Evolutionary conservation across 2,888 invertebrate species (phyloP), one percentile per base, ranked within the genome.

Genomic region (Lobophora halterata): DNA sequence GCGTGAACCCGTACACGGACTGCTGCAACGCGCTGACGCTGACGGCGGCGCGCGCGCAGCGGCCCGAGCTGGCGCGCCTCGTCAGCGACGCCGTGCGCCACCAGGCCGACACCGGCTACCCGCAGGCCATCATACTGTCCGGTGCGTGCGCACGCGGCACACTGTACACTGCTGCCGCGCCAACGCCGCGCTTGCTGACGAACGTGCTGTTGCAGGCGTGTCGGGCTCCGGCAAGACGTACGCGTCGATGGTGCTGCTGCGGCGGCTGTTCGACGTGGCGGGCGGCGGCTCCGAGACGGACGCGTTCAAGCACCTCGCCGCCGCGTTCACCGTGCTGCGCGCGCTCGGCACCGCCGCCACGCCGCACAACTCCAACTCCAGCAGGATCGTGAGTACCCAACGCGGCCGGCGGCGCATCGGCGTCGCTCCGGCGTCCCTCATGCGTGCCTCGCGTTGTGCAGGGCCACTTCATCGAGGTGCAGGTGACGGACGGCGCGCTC

Each of bases 391-490:
- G 79, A 79, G 89, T 82, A 26, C 21, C 6, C 3, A 9, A 3
- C 5, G 14, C 3, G 3, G 14, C 14, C 14, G 14, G n/a, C n/a
- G n/a, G n/a, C 5, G 14, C 14, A 14, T 14, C n/a, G 14, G 14
- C 5, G 14, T 5, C 14, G 14, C 14, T 14, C 14, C 14, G 5
- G n/a, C 11, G 5, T 2, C 2, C 5, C 31, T 21, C 14, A 5
- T 17, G 1, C 17, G 5, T 11, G 5, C 5, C 17, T 5, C 41
- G 4, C n/a, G n/a, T n/a, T 76, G 79, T 38, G 40, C 76, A 96
- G 96, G 97, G 97, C 8, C 96, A 97, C 82, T 97, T 97, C 78
- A 96, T 97, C 65, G 97, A 98, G 86, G 97, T 97, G 50, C 97
- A 97, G 86, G 96, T 98, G 54, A 96, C 97, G 23, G 97, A 97